Conservation (phyloP, 2,113 vertebrate species). For the Erythrolamprus reginae region DNA sequence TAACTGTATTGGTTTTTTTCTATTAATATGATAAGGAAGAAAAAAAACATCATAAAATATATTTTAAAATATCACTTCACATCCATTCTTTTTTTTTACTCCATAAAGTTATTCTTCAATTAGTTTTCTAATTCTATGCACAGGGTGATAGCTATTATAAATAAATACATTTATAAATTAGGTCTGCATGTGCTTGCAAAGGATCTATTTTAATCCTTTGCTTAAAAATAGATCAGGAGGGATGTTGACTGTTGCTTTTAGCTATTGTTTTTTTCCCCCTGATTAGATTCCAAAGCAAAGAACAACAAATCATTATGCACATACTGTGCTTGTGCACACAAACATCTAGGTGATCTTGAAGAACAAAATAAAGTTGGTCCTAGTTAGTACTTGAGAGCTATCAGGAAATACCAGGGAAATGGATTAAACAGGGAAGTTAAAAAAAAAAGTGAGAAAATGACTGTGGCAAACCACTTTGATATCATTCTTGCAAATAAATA, state of each 20-base stretch:
- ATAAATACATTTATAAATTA: not conserved
- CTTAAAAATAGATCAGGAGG: not conserved
- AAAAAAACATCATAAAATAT: not conserved
- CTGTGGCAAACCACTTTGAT: not conserved
- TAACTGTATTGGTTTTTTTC: constrained; percentile 45
- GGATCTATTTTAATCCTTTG: not conserved
- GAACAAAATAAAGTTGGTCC: not conserved
- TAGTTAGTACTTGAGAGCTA: not conserved
- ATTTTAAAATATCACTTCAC: not conserved
- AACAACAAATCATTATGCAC: not conserved
- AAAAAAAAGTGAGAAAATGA: not conserved
- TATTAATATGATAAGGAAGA: constrained; percentile 33
- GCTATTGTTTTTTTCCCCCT: not conserved
- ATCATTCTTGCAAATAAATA: not conserved
- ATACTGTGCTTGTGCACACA: not conserved
- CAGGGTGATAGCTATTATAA: not conserved
- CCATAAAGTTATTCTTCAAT: not conserved
- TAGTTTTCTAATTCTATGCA: not conserved
- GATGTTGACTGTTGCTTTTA: not conserved
- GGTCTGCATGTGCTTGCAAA: not conserved
- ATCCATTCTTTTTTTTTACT: not conserved
- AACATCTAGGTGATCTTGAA: not conserved
- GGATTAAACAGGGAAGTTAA: not conserved
- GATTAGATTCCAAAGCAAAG: not conserved
- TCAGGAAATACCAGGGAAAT: not conserved